A percentile compares a stretch with the other conserved stretches of the same genome.
Conservation (phyloP, 1,140 invertebrate species). For the Cydia splendana region DNA sequence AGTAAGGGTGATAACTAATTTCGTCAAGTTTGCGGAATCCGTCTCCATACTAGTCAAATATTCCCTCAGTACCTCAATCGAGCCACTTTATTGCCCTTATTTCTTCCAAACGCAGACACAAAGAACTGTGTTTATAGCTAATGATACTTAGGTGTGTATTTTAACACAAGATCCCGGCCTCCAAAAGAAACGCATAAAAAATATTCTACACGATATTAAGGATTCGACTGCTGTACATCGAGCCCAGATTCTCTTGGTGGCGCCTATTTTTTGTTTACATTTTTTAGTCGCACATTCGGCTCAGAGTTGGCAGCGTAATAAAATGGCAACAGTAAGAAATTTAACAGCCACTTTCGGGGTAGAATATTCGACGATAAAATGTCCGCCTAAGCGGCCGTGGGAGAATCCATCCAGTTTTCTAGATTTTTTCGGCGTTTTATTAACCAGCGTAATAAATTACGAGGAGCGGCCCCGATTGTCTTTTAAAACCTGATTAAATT, state of each 20-base stretch:
- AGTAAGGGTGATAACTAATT: no score
- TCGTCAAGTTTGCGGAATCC: slow-evolving; percentile 38
- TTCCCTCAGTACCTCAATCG: slow-evolving; percentile 59
- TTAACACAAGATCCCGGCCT: slow-evolving; percentile 74
- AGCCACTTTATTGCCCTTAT: slow-evolving; percentile 73
- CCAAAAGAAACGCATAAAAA: slow-evolving; percentile 73
- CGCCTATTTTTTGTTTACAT: slow-evolving; percentile 75
- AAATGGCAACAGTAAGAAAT: slow-evolving; percentile 73
- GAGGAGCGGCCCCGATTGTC: slow-evolving; percentile 25
- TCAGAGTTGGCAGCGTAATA: slow-evolving; percentile 71
- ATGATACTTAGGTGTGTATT: slow-evolving; percentile 79
- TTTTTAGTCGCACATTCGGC: slow-evolving; percentile 70
- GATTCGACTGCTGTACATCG: slow-evolving; percentile 60
- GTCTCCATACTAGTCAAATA: slow-evolving; percentile 52
- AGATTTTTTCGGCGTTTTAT: slow-evolving; percentile 29
- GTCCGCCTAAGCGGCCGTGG: slow-evolving; percentile 50
- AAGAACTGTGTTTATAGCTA: slow-evolving; percentile 78
- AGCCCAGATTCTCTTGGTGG: slow-evolving; percentile 63
- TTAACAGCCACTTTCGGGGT: slow-evolving; percentile 68
- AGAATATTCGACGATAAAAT: slow-evolving; percentile 61
- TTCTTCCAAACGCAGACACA: slow-evolving; percentile 72
- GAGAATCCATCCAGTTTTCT: slow-evolving; percentile 41
- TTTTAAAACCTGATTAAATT: slow-evolving; percentile 29
- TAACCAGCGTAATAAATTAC: slow-evolving; percentile 17
- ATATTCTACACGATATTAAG: slow-evolving; percentile 71